phyloP scores from a whole-genome alignment of 2,888 invertebrate genomes.

The Drosophila picticornis region DNA sequence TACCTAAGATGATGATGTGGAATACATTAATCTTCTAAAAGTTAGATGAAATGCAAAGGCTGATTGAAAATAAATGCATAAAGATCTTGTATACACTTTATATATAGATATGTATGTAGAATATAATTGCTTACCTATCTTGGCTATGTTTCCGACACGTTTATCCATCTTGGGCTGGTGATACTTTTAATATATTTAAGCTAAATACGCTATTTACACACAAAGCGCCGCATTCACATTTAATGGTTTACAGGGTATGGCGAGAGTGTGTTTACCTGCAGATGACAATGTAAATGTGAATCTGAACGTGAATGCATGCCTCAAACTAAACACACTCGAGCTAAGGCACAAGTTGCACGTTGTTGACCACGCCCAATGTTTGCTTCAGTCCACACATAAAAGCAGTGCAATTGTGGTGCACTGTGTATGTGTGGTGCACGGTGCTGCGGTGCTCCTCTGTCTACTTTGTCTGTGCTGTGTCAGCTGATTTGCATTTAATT shows the following conservation, averaged over 20 bases:
- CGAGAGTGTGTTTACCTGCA: constrained; percentile 45
- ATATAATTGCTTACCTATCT: background rate
- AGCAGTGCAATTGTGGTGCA: constrained; percentile 39
- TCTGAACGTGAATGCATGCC: constrained; percentile 37
- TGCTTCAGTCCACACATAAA: constrained; percentile 38
- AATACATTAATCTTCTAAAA: background rate
- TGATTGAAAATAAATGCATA: background rate
- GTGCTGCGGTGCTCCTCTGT: constrained; percentile 7
- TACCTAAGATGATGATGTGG: background rate
- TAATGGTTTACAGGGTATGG: constrained; percentile 29
- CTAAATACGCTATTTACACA: background rate
- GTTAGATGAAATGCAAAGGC: background rate
- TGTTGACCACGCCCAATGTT: constrained; percentile 51
- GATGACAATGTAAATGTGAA: constrained; percentile 40
- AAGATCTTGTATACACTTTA: background rate
- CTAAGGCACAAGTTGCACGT: constrained; percentile 14
- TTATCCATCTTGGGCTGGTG: background rate
- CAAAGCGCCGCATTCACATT: background rate
- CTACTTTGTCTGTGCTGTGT: constrained; percentile 44
- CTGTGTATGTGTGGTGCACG: background rate
- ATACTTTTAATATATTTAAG: background rate
- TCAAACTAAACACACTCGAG: constrained; percentile 58
- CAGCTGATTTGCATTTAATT: constrained; percentile 79
- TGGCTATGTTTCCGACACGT: background rate
- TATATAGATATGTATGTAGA: background rate